Conservation (phyloP, 2,797 vertebrate genomes). For the Pteronotus mesoamericanus region DNA sequence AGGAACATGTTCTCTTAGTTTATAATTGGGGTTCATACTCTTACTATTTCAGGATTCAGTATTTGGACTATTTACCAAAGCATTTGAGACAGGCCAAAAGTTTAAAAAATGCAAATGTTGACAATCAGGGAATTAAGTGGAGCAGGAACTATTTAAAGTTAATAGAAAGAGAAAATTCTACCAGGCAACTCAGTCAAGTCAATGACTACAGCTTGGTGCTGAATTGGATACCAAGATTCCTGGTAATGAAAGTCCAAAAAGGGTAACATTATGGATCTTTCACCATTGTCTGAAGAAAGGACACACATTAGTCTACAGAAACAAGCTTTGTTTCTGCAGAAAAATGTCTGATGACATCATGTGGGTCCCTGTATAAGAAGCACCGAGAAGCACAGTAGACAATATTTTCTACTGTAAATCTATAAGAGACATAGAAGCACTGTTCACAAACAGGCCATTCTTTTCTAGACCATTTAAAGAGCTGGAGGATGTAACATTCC, state of each 20-base stretch:
- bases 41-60: slow-evolving; percentile 34
- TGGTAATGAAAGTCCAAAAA: background rate
- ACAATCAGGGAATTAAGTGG: background rate
- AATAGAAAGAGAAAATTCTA: slow-evolving; percentile 5
- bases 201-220: background rate
- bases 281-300: background rate
- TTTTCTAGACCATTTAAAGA: background rate
- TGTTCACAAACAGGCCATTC: background rate
- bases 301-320: background rate
- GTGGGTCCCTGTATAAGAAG: background rate
- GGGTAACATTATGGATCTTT: background rate
- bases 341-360: background rate
- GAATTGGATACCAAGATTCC: background rate
- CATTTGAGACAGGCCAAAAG: background rate
- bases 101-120: slow-evolving; percentile 19
- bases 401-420: background rate
- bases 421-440: background rate
- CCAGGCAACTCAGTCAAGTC: background rate
- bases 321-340: background rate
- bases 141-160: background rate
- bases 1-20: background rate
- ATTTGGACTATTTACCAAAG: slow-evolving; percentile 29
- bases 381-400: background rate
- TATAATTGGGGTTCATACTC: background rate
- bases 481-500: background rate